Percentiles rank a stretch among this genome's conserved stretches.
These are phyloP conservation scores for Vulpes ferrilata DNA, from an alignment of 2,113 vertebrate genomes.

Conservation along the genomic window DNA sequence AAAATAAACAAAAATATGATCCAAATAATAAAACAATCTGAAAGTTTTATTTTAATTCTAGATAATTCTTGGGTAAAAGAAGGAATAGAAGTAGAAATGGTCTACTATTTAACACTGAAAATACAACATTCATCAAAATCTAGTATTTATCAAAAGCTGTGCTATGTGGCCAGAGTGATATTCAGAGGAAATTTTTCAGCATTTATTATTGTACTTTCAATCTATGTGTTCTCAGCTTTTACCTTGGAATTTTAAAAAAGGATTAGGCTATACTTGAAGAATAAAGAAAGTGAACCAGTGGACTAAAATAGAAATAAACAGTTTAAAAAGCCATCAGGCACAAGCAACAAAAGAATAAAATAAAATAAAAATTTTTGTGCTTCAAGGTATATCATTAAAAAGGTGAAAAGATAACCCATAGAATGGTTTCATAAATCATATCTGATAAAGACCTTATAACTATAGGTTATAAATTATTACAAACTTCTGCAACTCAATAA, in stretches of 20 bases:
- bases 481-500: neutral
- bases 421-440: neutral
- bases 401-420: neutral
- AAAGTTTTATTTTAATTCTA: neutral
- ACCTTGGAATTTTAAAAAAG: constrained; percentile 6
- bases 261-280: neutral
- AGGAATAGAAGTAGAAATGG: constrained; percentile 9
- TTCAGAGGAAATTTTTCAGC: neutral
- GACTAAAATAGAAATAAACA: neutral
- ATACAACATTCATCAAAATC: neutral
- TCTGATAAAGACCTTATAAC: neutral
- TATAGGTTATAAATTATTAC: neutral
- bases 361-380: neutral
- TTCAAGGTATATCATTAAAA: neutral
- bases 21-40: neutral
- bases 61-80: constrained; percentile 16
- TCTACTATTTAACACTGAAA: neutral
- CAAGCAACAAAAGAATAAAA: neutral
- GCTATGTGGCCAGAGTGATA: neutral
- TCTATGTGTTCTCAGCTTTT: neutral
- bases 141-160: neutral
- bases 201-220: neutral
- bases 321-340: neutral
- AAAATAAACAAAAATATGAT: constrained; percentile 37
- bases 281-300: neutral